Evolutionary conservation across 2,888 invertebrate genomes (phyloP).

Genomic region (Agrochola lota): DNA sequence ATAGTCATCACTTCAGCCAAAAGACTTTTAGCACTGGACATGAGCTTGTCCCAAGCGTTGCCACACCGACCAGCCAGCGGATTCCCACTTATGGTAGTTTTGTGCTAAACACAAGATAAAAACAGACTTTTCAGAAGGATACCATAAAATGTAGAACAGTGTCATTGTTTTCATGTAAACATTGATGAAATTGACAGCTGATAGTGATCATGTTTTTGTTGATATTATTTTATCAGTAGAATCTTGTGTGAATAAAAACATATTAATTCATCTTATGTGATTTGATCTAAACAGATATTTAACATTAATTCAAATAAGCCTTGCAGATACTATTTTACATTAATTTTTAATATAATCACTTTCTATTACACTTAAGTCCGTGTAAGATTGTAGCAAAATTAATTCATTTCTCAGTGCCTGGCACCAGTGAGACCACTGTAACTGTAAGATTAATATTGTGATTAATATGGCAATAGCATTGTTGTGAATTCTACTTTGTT

Average conservation of each 20-base stretch:
- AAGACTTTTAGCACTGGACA: background rate
- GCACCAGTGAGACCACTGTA: background rate
- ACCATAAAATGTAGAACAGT: background rate
- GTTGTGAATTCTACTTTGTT: background rate
- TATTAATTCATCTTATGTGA: background rate
- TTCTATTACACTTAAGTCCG: background rate
- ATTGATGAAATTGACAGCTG: slow-evolving; percentile 28
- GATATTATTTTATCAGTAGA: slow-evolving; percentile 18
- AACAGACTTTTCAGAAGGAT: background rate
- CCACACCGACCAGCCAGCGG: background rate
- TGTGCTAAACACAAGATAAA: background rate
- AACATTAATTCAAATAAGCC: background rate
- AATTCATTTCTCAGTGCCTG: background rate
- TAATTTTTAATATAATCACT: background rate
- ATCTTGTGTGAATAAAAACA: slow-evolving; percentile 10
- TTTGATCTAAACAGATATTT: background rate
- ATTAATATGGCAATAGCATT: background rate
- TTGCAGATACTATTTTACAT: background rate
- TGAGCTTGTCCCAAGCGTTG: background rate
- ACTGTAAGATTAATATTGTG: background rate
- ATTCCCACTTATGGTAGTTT: background rate
- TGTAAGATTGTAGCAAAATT: background rate
- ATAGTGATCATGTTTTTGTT: slow-evolving; percentile 33
- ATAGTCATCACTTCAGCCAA: background rate
- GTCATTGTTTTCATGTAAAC: slow-evolving; percentile 8